Conservation (phyloP, 2,888 invertebrate species). For the Lasioglossum marginatum region DNA sequence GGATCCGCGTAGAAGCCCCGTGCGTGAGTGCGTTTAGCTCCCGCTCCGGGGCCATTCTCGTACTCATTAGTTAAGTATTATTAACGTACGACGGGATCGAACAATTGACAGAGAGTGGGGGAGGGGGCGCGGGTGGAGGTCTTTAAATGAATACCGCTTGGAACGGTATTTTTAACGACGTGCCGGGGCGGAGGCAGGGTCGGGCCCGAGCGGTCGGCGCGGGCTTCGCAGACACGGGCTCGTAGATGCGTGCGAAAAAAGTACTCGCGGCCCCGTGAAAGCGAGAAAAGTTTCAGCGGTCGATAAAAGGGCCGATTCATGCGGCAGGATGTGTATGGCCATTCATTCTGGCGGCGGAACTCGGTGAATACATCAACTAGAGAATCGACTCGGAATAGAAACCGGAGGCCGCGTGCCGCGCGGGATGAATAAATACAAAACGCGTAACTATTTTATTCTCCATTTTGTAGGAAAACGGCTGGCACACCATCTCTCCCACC, state of each 20-base stretch:
- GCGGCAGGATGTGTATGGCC: slow-evolving; percentile 59
- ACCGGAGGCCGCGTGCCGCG: slow-evolving; percentile 31
- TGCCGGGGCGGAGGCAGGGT: not conserved
- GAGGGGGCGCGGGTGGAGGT: not conserved
- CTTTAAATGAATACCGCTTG: slow-evolving; percentile 55
- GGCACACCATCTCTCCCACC: not conserved
- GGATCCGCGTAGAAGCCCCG: not conserved
- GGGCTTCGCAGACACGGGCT: slow-evolving; percentile 11
- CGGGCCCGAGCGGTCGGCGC: not conserved
- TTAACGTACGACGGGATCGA: slow-evolving; percentile 54
- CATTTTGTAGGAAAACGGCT: slow-evolving; percentile 49
- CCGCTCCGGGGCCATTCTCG: slow-evolving; percentile 29
- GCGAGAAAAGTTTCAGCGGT: slow-evolving; percentile 59
- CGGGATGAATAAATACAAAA: slow-evolving; percentile 59
- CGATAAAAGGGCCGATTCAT: slow-evolving; percentile 59
- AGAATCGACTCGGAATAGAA: slow-evolving; percentile 56
- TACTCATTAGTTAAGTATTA: slow-evolving; percentile 57
- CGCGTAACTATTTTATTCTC: slow-evolving; percentile 62
- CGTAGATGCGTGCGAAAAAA: slow-evolving; percentile 59
- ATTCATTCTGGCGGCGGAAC: slow-evolving; percentile 56
- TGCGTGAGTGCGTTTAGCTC: not conserved
- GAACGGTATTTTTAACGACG: slow-evolving; percentile 57
- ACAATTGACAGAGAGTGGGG: slow-evolving; percentile 41
- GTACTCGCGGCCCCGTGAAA: slow-evolving; percentile 43
- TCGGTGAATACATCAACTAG: slow-evolving; percentile 59